A percentile compares a stretch with the other conserved stretches of the same genome.
These are phyloP conservation scores for Ylistrum balloti DNA, from an alignment of 1,140 invertebrate genomes.

Conservation along the genomic window DNA sequence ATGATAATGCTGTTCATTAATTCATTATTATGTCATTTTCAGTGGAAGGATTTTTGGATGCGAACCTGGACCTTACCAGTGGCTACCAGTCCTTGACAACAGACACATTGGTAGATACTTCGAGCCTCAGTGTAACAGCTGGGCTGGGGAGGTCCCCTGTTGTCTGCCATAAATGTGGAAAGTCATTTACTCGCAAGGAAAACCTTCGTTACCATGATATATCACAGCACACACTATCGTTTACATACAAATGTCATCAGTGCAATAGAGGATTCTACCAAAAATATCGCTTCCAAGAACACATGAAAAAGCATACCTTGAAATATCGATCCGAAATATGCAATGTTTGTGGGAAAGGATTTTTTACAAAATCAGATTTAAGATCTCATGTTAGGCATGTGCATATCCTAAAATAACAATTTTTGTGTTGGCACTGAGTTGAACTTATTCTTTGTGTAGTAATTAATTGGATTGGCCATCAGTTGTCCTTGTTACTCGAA, in stretches of 20 bases:
- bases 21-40: neutral
- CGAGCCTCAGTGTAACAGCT: neutral
- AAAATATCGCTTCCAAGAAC: neutral
- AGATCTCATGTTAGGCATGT: slow-evolving; percentile 1
- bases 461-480: no score
- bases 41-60: neutral
- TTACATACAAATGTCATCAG: neutral
- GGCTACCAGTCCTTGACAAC: neutral
- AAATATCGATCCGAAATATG: neutral
- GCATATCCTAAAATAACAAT: neutral
- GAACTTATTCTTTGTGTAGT: no score
- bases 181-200: slow-evolving; percentile 15
- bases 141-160: neutral
- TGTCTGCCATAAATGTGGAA: slow-evolving; percentile 13
- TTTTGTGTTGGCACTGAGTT: neutral
- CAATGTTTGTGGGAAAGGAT: neutral
- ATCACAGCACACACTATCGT: neutral
- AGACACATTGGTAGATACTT: neutral
- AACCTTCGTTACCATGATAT: neutral
- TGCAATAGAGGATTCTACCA: slow-evolving; percentile 24
- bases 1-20: slow-evolving; percentile 19
- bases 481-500: neutral
- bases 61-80: neutral
- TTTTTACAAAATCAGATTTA: neutral
- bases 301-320: neutral